Evolutionary conservation across 2,113 vertebrate genomes (phyloP), one percentile per base, ranked within the genome.

Genomic region (Malurus alboscapulatus): DNA sequence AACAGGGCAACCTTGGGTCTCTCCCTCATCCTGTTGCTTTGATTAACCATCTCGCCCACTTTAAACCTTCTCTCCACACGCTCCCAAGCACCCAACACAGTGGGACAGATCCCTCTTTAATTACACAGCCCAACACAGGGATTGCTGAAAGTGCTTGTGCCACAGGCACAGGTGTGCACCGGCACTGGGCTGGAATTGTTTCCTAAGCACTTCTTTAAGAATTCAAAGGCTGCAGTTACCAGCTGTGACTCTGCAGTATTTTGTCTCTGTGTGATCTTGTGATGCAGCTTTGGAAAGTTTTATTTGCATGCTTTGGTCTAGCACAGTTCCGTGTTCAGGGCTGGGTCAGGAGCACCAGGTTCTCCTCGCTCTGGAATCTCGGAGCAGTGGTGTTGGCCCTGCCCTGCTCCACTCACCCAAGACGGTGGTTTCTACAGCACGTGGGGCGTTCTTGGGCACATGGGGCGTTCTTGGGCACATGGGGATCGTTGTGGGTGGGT

Each of bases 321-420:
- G 81, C 7, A 4, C 1, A 15, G 25, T 30, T 61, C 58, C 2
- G 22, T 17, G 54, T 26, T 63, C 13, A 20, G 51, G 58, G 45
- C 17, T 68, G 84, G 78, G n/a, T 48, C 65, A 45, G 65, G 50
- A 62, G 61, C 61, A 9, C 14, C 0, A 1, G 40, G 34, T 3
- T 73, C 24, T 29, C 8, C 27, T 61, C 1, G 0, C 38, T 3
- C 14, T 25, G 55, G 10, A 34, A 40, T 16, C 48, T 45, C 0
- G 0, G 32, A 44, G 8, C 4, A 45, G 44, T 18, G 27, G 5
- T 2, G 0, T 17, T n/a, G 15, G 17, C 82, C 2, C 1, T 63
- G 51, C 18, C 34, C 57, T 48, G 44, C n/a, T 36, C 45, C 45
- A 17, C 44, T 83, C 1, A 0, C 68, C 19, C 6, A 16, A 20